Conservation (phyloP, 92 coral and sea anemone genomes). For the Zoanthus sociatus region DNA sequence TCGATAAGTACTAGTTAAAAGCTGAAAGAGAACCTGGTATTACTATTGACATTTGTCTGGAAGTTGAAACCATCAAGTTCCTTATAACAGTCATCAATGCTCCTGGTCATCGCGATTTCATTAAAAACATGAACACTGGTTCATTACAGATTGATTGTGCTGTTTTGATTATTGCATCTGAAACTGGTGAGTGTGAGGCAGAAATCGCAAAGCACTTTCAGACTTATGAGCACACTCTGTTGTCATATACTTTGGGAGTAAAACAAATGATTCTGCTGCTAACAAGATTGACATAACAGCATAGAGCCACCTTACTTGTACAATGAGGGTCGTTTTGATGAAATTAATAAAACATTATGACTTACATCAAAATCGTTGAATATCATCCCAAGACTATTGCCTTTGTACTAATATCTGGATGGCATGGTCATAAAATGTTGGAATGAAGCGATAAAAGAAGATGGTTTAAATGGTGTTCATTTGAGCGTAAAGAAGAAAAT, state of each 20-base stretch:
- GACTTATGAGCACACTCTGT: conserved; percentile 96
- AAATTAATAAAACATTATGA: conserved; percentile 80
- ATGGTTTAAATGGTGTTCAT: too few species aligned
- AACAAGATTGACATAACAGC: conserved; percentile 99
- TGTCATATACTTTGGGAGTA: conserved; percentile 95
- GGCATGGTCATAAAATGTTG: conserved; percentile 98
- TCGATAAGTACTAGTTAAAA: conserved; percentile 96
- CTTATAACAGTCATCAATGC: conserved; percentile 92
- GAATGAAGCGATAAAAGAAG: conserved; percentile 67
- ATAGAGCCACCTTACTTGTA: conserved; percentile 97
- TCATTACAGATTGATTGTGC: conserved; percentile 99
- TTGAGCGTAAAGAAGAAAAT: too few species aligned
- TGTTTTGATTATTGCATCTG: conserved; percentile 94
- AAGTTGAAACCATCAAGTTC: conserved; percentile 86
- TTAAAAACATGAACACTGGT: conserved; percentile 99
- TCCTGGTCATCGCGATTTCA: conserved; percentile 96
- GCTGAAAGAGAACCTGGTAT: conserved; percentile 98
- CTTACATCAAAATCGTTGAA: conserved; percentile 89
- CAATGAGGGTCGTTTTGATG: conserved; percentile 72
- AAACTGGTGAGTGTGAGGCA: conserved; percentile 98
- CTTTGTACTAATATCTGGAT: conserved; percentile 97
- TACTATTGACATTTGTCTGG: conserved; percentile 92
- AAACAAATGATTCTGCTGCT: conserved; percentile 86
- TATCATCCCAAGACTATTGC: conserved; percentile 89
- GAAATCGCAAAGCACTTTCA: conserved; percentile 97